Base-by-base conservation (phyloP, 2,888 invertebrate species). In the Heliconius aoede region DNA sequence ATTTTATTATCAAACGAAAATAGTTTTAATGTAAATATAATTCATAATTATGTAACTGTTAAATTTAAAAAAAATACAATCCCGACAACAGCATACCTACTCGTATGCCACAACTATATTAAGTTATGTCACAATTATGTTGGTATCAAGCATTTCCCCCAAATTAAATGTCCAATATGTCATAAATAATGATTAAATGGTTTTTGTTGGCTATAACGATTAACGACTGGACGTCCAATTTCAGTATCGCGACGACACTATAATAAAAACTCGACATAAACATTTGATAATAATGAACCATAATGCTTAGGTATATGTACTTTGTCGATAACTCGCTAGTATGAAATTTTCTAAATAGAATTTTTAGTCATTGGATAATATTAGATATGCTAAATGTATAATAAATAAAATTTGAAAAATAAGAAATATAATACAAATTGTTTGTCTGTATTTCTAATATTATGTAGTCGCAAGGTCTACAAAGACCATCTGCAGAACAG, bases 221-320 rank as follows among this genome's bases (percentile, higher is more conserved):
- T 80, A 81, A 82, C 81, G 82, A 77, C 80, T 81, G 80, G 81
- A 79, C 81, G 82, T 84, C 83, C 84, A 85, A 83, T 85, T 85
- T 84, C 84, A 82, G 83, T 83, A 83, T 82, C 80, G 81, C 80
- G 80, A 82, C 83, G 82, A 85, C 83, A 83, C 81, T 82, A 84
- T 86, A 85, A 85, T 84, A 85, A 84, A 83, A 83, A 81, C 78
- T 78, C 80, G 82, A 83, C 83, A 85, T 85, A 85, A 86, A 85
- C 83, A 84, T 84, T 82, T 73, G 73, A 78, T 82, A 83, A 83
- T 85, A 82, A 84, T 82, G 71, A 74, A 74, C 74, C 58, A 69
- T 81, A 80, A 69, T 81, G 80, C 32, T 36, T 36, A 36, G n/a
- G n/a, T n/a, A n/a, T n/a, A n/a, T n/a, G n/a, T 71, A 72, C 81